Base-by-base conservation (phyloP, 2,113 vertebrate genomes). In the Limnothrissa miodon region DNA sequence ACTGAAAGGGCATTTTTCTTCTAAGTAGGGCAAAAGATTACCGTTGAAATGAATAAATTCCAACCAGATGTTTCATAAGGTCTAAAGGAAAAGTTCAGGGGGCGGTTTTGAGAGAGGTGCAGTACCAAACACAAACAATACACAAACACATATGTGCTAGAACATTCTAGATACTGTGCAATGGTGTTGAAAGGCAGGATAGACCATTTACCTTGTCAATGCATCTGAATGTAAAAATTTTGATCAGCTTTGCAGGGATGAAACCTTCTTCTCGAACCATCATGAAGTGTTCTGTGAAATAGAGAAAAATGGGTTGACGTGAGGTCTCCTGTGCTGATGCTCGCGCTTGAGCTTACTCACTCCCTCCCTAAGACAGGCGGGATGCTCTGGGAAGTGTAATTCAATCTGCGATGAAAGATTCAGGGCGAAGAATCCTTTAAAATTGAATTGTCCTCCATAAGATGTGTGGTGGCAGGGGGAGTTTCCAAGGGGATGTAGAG, bases 351-450 rank as follows among this genome's bases (percentile, higher is more conserved):
- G 9, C 59, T 4, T 70, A 29, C n/a, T 70, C 17, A 19, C 48
- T 51, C 17, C 4, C 25, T 70, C 62, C 25, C 62, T 10, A 15
- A 70, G 62, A 44, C 17, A 78, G 56, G 84, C 25, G 80, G 21
- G 86, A 83, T 81, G 85, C 80, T 86, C 82, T 80, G 59, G 9
- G 62, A 86, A 82, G 23, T 81, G 45, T 84, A 87, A 91, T 91
- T 89, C 86, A 87, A 89, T 88, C 86, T 86, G 87, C 82, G 89
- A 87, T 85, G 82, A 82, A 90, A 87, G 78, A 90, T 85, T 91
- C 86, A 62, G 80, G 53, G 25, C 56, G 29, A 84, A 74, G 83
- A 86, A 79, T 83, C 78, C 81, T 78, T 87, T 83, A 79, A 89
- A 91, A 86, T 39, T 3, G 80, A 89, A 85, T 89, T 87, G 86